phyloP scores from a whole-genome alignment of 2,797 vertebrate genomes.

The Yasuhikotakia modesta region DNA sequence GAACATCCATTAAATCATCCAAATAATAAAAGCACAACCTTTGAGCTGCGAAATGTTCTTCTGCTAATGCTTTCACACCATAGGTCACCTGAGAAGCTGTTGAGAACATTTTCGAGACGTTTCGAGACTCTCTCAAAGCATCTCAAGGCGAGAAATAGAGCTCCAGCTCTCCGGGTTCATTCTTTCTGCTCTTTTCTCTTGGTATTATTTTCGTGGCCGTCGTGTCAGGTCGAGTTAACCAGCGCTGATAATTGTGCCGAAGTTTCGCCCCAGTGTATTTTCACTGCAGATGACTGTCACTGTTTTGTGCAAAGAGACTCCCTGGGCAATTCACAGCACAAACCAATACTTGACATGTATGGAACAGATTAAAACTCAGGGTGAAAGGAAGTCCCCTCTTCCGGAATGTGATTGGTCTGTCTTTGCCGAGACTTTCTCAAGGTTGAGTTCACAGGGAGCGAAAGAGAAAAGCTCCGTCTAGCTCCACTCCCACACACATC shows the following conservation, averaged over 20 bases:
- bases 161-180: conserved; percentile 25
- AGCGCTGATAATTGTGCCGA: conserved; percentile 44
- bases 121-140: background rate
- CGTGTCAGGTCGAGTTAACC: conserved; percentile 57
- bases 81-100: background rate
- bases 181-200: conserved; percentile 43
- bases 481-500: conserved; percentile 50
- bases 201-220: conserved; percentile 46
- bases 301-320: conserved; percentile 45
- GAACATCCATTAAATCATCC: background rate
- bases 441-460: conserved; percentile 50
- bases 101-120: background rate
- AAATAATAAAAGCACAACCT: background rate
- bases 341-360: conserved; percentile 48
- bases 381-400: conserved; percentile 41
- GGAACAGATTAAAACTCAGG: conserved; percentile 41
- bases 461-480: conserved; percentile 49
- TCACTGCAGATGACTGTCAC: conserved; percentile 47
- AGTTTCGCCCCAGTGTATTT: conserved; percentile 43
- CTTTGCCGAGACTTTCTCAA: conserved; percentile 36
- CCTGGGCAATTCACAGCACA: conserved; percentile 39
- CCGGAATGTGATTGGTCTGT: conserved; percentile 32
- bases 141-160: conserved; percentile 17
- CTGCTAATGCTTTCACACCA: background rate
- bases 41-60: background rate